phyloP scores from a whole-genome alignment of 2,113 vertebrate species.

The Lethenteron reissneri region DNA sequence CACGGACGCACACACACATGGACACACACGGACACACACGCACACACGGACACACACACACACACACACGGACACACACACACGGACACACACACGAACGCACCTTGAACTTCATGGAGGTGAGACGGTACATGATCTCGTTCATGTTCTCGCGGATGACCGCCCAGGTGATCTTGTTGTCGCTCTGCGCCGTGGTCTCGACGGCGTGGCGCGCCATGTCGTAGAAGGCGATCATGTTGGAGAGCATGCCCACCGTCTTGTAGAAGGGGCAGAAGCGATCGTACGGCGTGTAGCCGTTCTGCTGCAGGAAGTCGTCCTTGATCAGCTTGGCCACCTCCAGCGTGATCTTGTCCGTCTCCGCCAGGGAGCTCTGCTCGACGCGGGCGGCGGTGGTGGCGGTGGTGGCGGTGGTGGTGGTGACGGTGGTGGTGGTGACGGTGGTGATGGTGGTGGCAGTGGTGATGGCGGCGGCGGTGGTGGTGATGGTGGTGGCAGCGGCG shows the following conservation, averaged over 20 bases:
- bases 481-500: too few species aligned
- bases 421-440: too few species aligned
- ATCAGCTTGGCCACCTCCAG: slow-evolving; percentile 88
- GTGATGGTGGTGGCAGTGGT: too few species aligned
- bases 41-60: neutral
- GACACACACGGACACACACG: too few species aligned
- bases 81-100: neutral
- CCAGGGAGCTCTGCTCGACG: slow-evolving; percentile 50
- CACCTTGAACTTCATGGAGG: slow-evolving; percentile 97
- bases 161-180: slow-evolving; percentile 93
- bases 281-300: slow-evolving; percentile 85
- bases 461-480: too few species aligned
- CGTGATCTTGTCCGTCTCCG: slow-evolving; percentile 93
- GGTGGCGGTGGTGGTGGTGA: too few species aligned
- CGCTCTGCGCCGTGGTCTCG: slow-evolving; percentile 84
- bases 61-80: neutral
- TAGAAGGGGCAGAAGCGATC: slow-evolving; percentile 98
- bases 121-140: slow-evolving; percentile 72
- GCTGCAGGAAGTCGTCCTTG: slow-evolving; percentile 92
- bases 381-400: too few species aligned
- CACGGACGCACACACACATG: too few species aligned
- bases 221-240: slow-evolving; percentile 82
- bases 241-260: slow-evolving; percentile 83
- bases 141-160: slow-evolving; percentile 87
- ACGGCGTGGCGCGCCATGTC: slow-evolving; percentile 90